Conservation (phyloP, 1,140 invertebrate species). For the Lanistes nyassanus region DNA sequence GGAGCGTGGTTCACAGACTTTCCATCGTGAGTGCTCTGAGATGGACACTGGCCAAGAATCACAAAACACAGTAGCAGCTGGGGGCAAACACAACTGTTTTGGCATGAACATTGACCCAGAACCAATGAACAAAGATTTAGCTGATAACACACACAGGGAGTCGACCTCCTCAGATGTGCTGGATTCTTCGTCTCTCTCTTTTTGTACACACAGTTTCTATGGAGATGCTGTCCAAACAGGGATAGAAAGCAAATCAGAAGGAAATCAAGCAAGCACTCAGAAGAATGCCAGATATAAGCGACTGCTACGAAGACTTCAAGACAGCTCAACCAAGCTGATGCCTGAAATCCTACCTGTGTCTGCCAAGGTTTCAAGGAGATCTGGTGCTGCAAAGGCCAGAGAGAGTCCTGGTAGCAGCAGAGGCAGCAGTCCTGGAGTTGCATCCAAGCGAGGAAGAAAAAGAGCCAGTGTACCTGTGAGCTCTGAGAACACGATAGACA, state of each 20-base stretch:
- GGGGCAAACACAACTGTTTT: too few species aligned
- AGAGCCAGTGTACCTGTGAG: neutral
- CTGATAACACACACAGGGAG: too few species aligned
- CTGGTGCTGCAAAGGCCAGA: neutral
- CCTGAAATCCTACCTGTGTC: neutral
- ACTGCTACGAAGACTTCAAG: neutral
- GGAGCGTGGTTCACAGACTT: neutral
- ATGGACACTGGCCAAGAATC: neutral
- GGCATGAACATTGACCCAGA: too few species aligned
- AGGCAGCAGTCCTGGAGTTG: conserved; percentile 17
- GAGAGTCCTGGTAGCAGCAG: conserved; percentile 7
- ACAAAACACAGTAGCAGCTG: neutral
- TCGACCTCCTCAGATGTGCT: neutral
- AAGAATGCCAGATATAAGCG: neutral
- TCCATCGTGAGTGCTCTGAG: neutral
- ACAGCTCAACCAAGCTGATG: conserved; percentile 14
- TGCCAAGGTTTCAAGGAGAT: neutral
- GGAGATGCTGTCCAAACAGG: neutral
- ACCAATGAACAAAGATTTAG: too few species aligned
- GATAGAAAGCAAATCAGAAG: neutral
- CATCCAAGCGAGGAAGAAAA: neutral
- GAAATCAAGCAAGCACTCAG: neutral
- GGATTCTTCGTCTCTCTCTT: neutral
- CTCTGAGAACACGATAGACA: neutral
- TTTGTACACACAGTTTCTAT: neutral